A percentile compares a stretch with the other conserved stretches of the same genome.
phyloP scores from a whole-genome alignment of 2,888 invertebrate species.

The Tenthredo notha region DNA sequence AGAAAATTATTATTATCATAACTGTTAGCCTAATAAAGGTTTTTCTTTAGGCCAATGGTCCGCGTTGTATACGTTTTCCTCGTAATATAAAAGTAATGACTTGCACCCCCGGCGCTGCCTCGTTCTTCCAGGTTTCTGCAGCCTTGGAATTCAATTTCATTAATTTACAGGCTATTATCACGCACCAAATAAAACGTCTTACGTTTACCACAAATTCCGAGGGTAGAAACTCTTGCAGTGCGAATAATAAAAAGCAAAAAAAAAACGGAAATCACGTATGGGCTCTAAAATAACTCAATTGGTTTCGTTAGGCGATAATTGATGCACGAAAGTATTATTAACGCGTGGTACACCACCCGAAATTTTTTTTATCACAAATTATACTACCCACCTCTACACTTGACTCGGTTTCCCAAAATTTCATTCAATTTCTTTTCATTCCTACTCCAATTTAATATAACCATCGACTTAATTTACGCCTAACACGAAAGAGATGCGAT shows the following conservation, averaged over 20 bases:
- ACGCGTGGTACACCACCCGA: background rate
- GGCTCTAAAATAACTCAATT: background rate
- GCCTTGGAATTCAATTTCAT: slow-evolving; percentile 42
- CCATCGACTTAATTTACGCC: background rate
- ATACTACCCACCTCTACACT: background rate
- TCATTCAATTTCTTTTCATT: background rate
- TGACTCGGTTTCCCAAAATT: background rate
- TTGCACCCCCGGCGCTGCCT: background rate
- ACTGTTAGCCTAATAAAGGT: slow-evolving; percentile 41
- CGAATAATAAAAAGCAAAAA: background rate
- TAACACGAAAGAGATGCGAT: background rate
- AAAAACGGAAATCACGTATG: background rate
- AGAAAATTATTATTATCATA: slow-evolving; percentile 56
- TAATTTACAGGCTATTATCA: slow-evolving; percentile 45
- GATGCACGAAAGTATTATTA: background rate
- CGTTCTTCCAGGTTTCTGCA: background rate
- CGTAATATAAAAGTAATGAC: slow-evolving; percentile 36
- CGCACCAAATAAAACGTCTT: slow-evolving; percentile 22
- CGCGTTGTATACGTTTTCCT: slow-evolving; percentile 13
- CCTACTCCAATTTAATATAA: background rate
- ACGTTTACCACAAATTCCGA: background rate
- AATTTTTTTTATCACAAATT: background rate
- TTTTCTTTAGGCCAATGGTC: background rate
- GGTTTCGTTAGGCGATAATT: background rate
- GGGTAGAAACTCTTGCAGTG: background rate